phyloP scores from a whole-genome alignment of 2,888 invertebrate species.

The Drosophila acutilabella region DNA sequence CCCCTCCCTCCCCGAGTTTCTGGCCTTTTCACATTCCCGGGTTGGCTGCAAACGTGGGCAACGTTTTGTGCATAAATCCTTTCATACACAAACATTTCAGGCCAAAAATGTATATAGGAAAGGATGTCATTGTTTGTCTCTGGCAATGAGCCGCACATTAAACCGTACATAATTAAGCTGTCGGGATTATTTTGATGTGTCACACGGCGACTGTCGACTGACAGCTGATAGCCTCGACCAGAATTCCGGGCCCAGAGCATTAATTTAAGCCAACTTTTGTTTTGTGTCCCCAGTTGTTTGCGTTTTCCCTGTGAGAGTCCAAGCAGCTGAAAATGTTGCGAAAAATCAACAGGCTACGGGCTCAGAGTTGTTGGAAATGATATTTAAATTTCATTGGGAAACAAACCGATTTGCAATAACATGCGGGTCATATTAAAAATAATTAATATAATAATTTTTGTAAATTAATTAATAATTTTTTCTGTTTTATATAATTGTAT shows the following conservation, averaged over 20 bases:
- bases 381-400: conserved; percentile 1
- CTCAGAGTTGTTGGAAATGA: conserved; percentile 11
- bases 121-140: conserved; percentile 62
- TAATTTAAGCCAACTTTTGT: conserved; percentile 80
- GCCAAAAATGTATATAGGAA: conserved; percentile 33
- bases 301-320: conserved; percentile 47
- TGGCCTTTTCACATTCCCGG: background rate
- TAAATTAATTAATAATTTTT: no score
- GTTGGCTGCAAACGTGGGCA: conserved; percentile 61
- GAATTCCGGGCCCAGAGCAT: conserved; percentile 39
- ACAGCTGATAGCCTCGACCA: conserved; percentile 70
- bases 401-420: no score
- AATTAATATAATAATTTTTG: no score
- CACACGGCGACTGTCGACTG: conserved; percentile 66
- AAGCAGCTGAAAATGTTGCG: conserved; percentile 45
- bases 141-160: conserved; percentile 73
- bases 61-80: conserved; percentile 76
- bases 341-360: conserved; percentile 54
- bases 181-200: conserved; percentile 83
- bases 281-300: conserved; percentile 52
- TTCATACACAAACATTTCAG: conserved; percentile 55
- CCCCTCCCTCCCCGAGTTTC: background rate
- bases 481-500: no score
- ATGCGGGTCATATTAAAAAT: no score
- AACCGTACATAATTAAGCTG: conserved; percentile 83